Evolutionary conservation across 2,113 vertebrate genomes (phyloP).

Genomic region (Synchiropus splendidus): DNA sequence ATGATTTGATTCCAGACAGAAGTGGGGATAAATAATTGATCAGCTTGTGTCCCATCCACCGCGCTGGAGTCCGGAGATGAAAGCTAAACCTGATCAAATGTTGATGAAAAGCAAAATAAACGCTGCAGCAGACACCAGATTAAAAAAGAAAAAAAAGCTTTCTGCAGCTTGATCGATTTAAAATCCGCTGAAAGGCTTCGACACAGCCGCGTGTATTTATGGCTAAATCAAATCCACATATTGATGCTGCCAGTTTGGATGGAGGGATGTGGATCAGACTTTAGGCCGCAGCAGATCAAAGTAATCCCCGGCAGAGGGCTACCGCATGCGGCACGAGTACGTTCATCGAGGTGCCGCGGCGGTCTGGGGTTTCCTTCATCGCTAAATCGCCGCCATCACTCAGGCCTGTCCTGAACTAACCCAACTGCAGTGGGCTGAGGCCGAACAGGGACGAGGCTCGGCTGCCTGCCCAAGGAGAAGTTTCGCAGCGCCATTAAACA

Average conservation of each 20-base stretch:
- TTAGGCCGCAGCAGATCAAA: constrained; percentile 43
- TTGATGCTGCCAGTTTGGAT: constrained; percentile 41
- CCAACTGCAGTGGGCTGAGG: constrained; percentile 1
- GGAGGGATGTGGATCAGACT: constrained; percentile 49
- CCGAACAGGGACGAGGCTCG: too few species aligned
- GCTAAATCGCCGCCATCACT: constrained; percentile 43
- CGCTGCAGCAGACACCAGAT: constrained; percentile 11
- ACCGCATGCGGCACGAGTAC: constrained; percentile 24
- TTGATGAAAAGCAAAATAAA: constrained; percentile 26
- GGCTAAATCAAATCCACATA: constrained; percentile 48
- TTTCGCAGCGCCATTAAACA: too few species aligned
- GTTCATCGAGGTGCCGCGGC: too few species aligned
- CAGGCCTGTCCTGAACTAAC: constrained; percentile 32
- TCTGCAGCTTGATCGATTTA: constrained; percentile 16
- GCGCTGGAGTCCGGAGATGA: constrained; percentile 6
- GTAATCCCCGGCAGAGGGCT: constrained; percentile 41
- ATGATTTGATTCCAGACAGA: constrained; percentile 18
- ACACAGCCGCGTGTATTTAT: constrained; percentile 27
- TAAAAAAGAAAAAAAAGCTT: constrained; percentile 23
- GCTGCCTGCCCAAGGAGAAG: too few species aligned
- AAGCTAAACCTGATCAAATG: constrained; percentile 9
- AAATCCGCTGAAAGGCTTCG: constrained; percentile 1
- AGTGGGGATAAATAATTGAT: constrained; percentile 59
- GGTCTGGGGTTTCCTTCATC: too few species aligned
- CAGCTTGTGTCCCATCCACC: constrained; percentile 20